Percentiles rank a stretch among this genome's conserved stretches.
These are phyloP conservation scores for Platalea minor DNA, from an alignment of 2,797 vertebrate genomes.

Conservation along the genomic window DNA sequence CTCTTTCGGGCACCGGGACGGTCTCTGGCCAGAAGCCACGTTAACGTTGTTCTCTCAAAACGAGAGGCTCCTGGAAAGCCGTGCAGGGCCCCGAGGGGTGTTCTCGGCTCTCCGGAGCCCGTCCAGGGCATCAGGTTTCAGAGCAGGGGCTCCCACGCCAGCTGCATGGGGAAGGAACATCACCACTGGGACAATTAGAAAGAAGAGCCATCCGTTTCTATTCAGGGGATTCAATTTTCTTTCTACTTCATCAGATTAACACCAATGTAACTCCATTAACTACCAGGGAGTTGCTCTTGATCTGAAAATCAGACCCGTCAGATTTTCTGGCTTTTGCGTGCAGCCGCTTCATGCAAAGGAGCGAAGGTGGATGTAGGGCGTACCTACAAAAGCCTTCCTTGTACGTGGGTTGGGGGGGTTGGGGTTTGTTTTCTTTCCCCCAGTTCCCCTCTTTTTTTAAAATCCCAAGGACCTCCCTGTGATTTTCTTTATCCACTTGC, in stretches of 20 bases:
- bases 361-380: not conserved
- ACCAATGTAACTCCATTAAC: not conserved
- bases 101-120: not conserved
- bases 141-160: not conserved
- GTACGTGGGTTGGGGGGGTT: accelerated
- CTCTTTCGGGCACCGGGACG: accelerated
- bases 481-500: not conserved
- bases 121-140: not conserved
- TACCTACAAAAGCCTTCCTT: not conserved
- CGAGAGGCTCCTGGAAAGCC: not conserved
- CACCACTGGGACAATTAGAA: not conserved
- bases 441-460: not conserved
- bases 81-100: not conserved
- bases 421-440: not conserved
- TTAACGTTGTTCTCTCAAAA: not conserved
- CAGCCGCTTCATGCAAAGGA: not conserved
- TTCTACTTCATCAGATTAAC: constrained; percentile 2
- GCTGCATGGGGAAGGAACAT: not conserved
- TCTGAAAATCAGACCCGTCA: not conserved
- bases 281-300: not conserved
- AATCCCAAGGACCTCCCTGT: not conserved
- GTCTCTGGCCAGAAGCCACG: not conserved
- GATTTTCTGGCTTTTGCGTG: not conserved
- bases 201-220: not conserved
- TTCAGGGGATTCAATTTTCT: not conserved